Evolutionary conservation across 2,113 vertebrate genomes (phyloP), one percentile per base, ranked within the genome.

Genomic region (Pelusios castaneus): DNA sequence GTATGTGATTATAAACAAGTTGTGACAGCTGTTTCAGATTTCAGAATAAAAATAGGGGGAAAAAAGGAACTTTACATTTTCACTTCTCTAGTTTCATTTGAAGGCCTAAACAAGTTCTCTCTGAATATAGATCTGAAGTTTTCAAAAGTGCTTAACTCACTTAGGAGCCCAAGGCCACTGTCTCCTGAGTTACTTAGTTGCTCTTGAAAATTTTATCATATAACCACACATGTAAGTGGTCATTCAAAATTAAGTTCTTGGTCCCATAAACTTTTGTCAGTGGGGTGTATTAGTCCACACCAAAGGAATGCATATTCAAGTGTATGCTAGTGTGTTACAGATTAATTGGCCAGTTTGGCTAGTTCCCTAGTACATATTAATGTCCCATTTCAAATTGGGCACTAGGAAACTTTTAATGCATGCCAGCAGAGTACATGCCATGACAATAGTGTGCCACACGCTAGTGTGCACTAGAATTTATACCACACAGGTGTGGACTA

Each of bases 11-110:
- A 91, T 92, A 96, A 97, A 93, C 79, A 87, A 91, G 93, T 95
- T 52, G 82, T 95, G 84, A 93, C 91, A 97, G 93, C 94, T 96
- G 94, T 94, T 96, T 93, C 84, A 90, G 91, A 94, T 95, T 95
- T 87, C 76, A 91, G 88, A 87, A 82, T 87, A 93, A 91, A 92
- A 95, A 88, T 29, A 80, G 89, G n/a, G n/a, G n/a, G n/a, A 52
- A 82, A 76, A 76, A 82, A 83, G 3, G 80, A 82, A 19, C 27
- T 27, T 82, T 60, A 80, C 82, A 94, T 94, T 97, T 95, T 94
- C 82, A 92, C 24, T 90, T 93, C 89, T 94, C 55, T 49, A 45
- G 41, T 92, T 95, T 93, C 84, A 77, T 95, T 76, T 92, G 86
- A 94, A 95, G 80, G 73, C 80, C 94, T 92, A 87, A 82, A 92